Conservation (phyloP, 2,797 vertebrate genomes). For the Lithobates pipiens region DNA sequence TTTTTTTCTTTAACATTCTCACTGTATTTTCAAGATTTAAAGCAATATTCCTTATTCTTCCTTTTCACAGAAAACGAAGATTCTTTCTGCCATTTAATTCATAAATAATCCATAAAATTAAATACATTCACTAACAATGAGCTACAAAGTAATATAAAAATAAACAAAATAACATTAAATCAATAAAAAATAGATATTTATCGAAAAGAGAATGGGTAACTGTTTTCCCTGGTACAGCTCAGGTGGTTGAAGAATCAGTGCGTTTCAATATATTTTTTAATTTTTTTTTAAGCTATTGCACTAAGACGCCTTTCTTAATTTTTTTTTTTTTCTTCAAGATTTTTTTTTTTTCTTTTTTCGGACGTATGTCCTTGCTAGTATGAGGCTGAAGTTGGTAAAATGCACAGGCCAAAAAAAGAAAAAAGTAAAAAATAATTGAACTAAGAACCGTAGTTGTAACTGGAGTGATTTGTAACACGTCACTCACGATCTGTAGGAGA, state of each 20-base stretch:
- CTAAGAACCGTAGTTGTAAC: constrained; percentile 78
- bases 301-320: constrained; percentile 88
- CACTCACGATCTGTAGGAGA: constrained; percentile 70
- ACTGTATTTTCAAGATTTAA: constrained; percentile 93
- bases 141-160: constrained; percentile 95
- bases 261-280: constrained; percentile 83
- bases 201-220: constrained; percentile 96
- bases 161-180: constrained; percentile 74
- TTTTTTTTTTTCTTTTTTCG: constrained; percentile 93
- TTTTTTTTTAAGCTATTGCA: constrained; percentile 86
- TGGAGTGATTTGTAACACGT: constrained; percentile 76
- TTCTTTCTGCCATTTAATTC: constrained; percentile 94
- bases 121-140: constrained; percentile 99
- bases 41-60: constrained; percentile 98
- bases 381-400: constrained; percentile 86
- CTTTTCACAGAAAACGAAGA: constrained; percentile 99
- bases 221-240: constrained; percentile 90
- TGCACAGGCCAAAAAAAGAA: constrained; percentile 74
- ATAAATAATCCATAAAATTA: constrained; percentile 99
- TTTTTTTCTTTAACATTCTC: constrained; percentile 98
- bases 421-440: constrained; percentile 45
- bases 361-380: constrained; percentile 89
- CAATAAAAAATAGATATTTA: constrained; percentile 88
- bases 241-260: constrained; percentile 96
- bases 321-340: constrained; percentile 65